A percentile compares a stretch with the other conserved stretches of the same genome.
Conservation (phyloP, 2,888 invertebrate genomes). For the Drosophila sordidapex region DNA sequence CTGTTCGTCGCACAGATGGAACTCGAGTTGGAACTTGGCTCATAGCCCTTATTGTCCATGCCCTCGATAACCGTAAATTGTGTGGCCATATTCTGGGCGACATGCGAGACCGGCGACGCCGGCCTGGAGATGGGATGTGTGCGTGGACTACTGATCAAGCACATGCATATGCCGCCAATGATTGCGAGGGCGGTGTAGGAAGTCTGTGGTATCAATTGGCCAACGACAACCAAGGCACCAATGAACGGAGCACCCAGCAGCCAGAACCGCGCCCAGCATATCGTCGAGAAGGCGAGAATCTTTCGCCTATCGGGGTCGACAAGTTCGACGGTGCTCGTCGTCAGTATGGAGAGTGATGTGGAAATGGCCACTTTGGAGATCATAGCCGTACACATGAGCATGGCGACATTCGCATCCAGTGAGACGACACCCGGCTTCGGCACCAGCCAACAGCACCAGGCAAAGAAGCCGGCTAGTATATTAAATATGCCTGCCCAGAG, state of each 20-base stretch:
- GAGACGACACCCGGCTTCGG: slow-evolving; percentile 79
- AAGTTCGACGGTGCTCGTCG: slow-evolving; percentile 85
- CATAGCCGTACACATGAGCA: slow-evolving; percentile 85
- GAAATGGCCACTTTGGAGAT: slow-evolving; percentile 85
- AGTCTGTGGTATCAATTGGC: slow-evolving; percentile 84
- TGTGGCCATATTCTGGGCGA: slow-evolving; percentile 63
- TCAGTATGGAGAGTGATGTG: slow-evolving; percentile 84
- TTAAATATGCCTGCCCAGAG: slow-evolving; percentile 84
- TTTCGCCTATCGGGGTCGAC: slow-evolving; percentile 83
- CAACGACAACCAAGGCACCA: slow-evolving; percentile 84
- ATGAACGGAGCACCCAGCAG: slow-evolving; percentile 84
- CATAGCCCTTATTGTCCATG: slow-evolving; percentile 77
- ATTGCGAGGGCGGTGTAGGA: slow-evolving; percentile 83
- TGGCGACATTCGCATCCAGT: slow-evolving; percentile 74
- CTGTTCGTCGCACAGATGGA: slow-evolving; percentile 72
- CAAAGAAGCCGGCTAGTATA: slow-evolving; percentile 82
- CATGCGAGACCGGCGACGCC: slow-evolving; percentile 48
- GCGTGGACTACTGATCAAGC: slow-evolving; percentile 83
- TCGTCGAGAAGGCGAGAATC: slow-evolving; percentile 84
- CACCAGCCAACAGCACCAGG: slow-evolving; percentile 84
- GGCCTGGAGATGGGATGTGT: slow-evolving; percentile 71
- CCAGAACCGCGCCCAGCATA: slow-evolving; percentile 85
- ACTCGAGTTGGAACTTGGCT: slow-evolving; percentile 34
- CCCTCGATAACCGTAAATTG: slow-evolving; percentile 72
- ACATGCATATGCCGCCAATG: slow-evolving; percentile 82